Conservation (phyloP, 2,888 invertebrate genomes). For the Melanophora roralis region DNA sequence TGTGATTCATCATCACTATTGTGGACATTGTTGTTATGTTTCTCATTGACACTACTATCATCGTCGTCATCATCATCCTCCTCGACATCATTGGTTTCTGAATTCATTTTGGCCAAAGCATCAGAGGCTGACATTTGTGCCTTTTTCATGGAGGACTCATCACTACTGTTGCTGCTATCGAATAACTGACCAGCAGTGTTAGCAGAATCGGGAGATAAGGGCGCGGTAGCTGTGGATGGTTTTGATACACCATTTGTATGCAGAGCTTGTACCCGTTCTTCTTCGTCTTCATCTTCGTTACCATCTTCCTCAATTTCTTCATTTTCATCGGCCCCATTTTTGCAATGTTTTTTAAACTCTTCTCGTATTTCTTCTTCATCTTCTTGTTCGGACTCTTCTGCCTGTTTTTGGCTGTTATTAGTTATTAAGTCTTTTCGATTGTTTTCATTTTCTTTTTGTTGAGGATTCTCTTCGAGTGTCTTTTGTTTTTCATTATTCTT, state of each 20-base stretch:
- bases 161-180: constrained; percentile 75
- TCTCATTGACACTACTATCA: too few relatives aligned
- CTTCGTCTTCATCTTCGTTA: constrained; percentile 56
- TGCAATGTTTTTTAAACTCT: constrained; percentile 52
- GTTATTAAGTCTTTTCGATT: constrained; percentile 35
- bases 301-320: constrained; percentile 46
- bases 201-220: constrained; percentile 73
- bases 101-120: constrained; percentile 70
- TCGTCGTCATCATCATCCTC: constrained; percentile 52
- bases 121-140: constrained; percentile 72
- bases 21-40: constrained; percentile 3
- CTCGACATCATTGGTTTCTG: constrained; percentile 56
- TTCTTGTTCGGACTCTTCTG: constrained; percentile 50
- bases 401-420: neutral
- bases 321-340: constrained; percentile 42
- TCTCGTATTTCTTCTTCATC: constrained; percentile 55
- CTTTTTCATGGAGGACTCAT: constrained; percentile 71
- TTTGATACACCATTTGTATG: constrained; percentile 68
- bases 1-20: constrained; percentile 42
- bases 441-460: constrained; percentile 10
- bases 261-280: constrained; percentile 65
- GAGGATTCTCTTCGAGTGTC: constrained; percentile 1
- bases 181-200: constrained; percentile 74
- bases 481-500: neutral
- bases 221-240: constrained; percentile 71